phyloP scores from a whole-genome alignment of 1,140 invertebrate species.

The Trialeurodes vaporariorum region DNA sequence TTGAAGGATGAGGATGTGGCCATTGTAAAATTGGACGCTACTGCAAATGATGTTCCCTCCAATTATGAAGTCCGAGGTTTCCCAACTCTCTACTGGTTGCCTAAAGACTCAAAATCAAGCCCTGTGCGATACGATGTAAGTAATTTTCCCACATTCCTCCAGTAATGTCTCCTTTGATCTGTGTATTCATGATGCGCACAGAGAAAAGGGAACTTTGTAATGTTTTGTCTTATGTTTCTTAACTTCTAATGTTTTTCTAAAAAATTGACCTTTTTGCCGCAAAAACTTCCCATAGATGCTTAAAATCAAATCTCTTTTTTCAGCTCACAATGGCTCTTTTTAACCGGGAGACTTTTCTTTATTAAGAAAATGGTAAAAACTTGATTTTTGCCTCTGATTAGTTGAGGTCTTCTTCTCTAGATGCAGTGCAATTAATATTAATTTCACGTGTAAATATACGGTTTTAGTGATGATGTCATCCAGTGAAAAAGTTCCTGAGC shows the following conservation, averaged over 20 bases:
- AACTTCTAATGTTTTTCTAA: too few relatives aligned
- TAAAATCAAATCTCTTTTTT: constrained; percentile 3
- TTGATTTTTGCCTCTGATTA: too few relatives aligned
- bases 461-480: too few relatives aligned
- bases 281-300: constrained; percentile 2
- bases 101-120: constrained; percentile 65
- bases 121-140: constrained; percentile 83
- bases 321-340: too few relatives aligned
- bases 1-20: constrained; percentile 76
- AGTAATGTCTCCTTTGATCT: too few relatives aligned
- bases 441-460: too few relatives aligned
- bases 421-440: too few relatives aligned
- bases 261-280: constrained; percentile 4
- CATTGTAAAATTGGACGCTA: constrained; percentile 97
- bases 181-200: too few relatives aligned
- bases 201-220: background rate
- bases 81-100: constrained; percentile 93
- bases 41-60: constrained; percentile 94
- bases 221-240: constrained; percentile 6
- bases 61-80: constrained; percentile 89
- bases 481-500: too few relatives aligned
- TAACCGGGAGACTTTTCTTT: too few relatives aligned
- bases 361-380: too few relatives aligned
- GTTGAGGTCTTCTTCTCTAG: too few relatives aligned
- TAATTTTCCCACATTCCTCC: constrained; percentile 15